A percentile compares a stretch with the other conserved stretches of the same genome.
Conservation (phyloP, 2,797 vertebrate species). For the Petrocephalus sullivani region DNA sequence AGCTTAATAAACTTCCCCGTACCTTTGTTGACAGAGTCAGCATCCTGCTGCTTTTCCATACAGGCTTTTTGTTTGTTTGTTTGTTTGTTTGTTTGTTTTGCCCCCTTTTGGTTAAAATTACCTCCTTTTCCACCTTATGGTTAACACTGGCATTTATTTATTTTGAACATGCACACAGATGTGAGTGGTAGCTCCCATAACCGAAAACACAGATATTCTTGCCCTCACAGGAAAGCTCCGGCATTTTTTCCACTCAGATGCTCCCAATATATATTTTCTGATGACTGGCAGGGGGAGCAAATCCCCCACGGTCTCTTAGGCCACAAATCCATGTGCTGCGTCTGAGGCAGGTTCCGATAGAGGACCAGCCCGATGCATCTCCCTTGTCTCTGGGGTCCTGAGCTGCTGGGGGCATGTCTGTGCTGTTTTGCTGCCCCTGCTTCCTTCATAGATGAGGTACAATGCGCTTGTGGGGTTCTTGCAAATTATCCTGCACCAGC, state of each 20-base stretch:
- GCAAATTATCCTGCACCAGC: neutral
- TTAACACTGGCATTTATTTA: neutral
- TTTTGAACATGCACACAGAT: neutral
- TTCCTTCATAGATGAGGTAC: neutral
- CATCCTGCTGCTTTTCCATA: neutral
- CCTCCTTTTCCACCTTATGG: neutral
- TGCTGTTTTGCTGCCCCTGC: neutral
- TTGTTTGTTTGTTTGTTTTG: neutral
- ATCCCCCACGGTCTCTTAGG: neutral
- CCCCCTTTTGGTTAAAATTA: no score
- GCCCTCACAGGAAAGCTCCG: neutral
- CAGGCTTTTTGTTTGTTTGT: neutral
- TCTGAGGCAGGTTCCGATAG: neutral
- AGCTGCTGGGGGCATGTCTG: neutral
- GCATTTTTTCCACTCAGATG: neutral
- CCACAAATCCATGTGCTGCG: neutral
- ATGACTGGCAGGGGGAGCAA: neutral
- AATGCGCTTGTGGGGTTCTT: neutral
- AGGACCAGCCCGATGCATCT: neutral
- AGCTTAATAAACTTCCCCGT: neutral
- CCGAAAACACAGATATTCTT: neutral
- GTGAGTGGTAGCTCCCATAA: neutral
- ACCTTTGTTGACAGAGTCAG: neutral
- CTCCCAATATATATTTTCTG: neutral
- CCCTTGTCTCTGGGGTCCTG: neutral